These are phyloP conservation scores for Antigone vipio DNA, from an alignment of 2,113 vertebrate species.

Conservation along the genomic window DNA sequence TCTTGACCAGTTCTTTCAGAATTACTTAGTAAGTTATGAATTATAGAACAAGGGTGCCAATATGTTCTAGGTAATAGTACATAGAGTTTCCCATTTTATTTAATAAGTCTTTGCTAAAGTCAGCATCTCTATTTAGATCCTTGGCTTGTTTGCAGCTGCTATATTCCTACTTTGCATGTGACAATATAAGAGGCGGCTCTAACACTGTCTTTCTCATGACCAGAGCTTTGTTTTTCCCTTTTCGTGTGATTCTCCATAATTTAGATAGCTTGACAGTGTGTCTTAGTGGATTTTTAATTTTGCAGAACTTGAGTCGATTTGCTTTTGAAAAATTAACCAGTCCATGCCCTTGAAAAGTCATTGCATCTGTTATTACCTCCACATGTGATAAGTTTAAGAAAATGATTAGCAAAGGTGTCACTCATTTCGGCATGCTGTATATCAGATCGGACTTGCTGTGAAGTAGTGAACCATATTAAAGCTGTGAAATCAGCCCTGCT, in stretches of 20 bases:
- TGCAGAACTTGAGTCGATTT: slow-evolving; percentile 24
- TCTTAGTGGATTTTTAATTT: slow-evolving; percentile 55
- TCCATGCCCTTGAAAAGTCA: slow-evolving; percentile 65
- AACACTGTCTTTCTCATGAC: neutral
- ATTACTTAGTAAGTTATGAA: neutral
- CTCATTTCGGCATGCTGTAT: slow-evolving; percentile 52
- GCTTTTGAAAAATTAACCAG: slow-evolving; percentile 63
- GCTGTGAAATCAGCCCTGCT: slow-evolving; percentile 66
- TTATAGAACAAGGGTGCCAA: neutral
- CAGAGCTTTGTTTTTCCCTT: slow-evolving; percentile 5
- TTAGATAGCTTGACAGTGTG: slow-evolving; percentile 18
- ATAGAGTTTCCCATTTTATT: neutral
- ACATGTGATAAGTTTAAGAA: slow-evolving; percentile 68
- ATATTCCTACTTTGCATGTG: neutral
- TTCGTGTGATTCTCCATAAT: slow-evolving; percentile 2
- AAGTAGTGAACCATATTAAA: slow-evolving; percentile 68
- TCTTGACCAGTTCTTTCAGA: neutral
- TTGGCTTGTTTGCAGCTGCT: neutral
- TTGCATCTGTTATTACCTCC: slow-evolving; percentile 57
- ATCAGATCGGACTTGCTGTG: slow-evolving; percentile 64
- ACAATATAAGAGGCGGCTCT: neutral
- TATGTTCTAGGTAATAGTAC: neutral
- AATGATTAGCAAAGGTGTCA: slow-evolving; percentile 72
- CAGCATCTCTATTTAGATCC: neutral
- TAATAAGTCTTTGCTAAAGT: neutral